phyloP scores from a whole-genome alignment of 2,113 vertebrate species.

The Sarotherodon lohbergeri region DNA sequence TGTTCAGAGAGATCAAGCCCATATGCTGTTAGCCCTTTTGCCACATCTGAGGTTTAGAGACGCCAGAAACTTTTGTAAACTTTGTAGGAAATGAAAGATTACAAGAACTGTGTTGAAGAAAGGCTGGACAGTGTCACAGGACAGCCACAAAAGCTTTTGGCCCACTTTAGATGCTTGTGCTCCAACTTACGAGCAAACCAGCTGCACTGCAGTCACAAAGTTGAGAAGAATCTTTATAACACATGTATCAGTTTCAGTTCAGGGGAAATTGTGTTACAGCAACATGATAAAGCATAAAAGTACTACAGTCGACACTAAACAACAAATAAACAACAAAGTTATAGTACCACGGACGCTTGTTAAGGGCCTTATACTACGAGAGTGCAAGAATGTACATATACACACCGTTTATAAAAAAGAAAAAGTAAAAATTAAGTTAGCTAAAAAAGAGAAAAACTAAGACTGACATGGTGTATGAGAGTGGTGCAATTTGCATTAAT shows the following conservation, averaged over 20 bases:
- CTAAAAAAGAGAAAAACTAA: fast-evolving
- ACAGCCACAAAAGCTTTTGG: too few species aligned
- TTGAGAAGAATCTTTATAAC: fast-evolving
- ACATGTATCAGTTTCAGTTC: fast-evolving
- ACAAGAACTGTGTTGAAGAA: too few species aligned
- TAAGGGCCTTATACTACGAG: neutral
- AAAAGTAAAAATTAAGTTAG: neutral
- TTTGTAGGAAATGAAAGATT: too few species aligned
- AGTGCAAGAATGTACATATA: neutral
- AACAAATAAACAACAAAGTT: neutral
- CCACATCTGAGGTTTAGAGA: too few species aligned
- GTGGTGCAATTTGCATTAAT: fast-evolving
- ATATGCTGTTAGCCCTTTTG: too few species aligned
- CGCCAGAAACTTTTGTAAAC: too few species aligned
- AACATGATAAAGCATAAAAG: fast-evolving
- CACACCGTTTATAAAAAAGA: fast-evolving
- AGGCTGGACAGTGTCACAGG: too few species aligned
- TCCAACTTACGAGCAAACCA: fast-evolving
- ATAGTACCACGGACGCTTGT: neutral
- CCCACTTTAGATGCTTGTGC: neutral
- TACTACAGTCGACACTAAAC: fast-evolving
- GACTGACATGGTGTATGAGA: neutral
- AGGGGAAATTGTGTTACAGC: neutral
- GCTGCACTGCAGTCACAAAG: neutral
- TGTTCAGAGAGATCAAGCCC: too few species aligned